Evolutionary conservation across 2,888 invertebrate species (phyloP).

Genomic region (Syrphus vitripennis): DNA sequence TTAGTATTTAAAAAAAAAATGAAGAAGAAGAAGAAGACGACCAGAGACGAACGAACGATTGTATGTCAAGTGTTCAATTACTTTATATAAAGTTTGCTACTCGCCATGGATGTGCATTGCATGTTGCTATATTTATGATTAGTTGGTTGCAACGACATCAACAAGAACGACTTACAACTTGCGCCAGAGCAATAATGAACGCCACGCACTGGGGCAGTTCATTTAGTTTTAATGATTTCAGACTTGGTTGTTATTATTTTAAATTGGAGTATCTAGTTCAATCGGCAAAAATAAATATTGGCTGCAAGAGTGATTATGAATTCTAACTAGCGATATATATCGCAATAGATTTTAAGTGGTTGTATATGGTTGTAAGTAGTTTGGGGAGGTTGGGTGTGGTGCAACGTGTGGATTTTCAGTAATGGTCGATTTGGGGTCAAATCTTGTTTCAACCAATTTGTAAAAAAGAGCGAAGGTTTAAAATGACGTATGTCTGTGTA

Average conservation of each 20-base stretch:
- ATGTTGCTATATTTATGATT: background rate
- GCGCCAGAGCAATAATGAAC: conserved; percentile 31
- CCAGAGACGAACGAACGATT: conserved; percentile 50
- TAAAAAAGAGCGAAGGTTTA: background rate
- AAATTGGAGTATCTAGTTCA: conserved; percentile 70
- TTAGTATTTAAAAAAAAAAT: background rate
- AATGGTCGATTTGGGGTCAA: background rate
- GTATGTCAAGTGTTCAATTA: conserved; percentile 71
- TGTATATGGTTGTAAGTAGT: background rate
- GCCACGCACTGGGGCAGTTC: conserved; percentile 66
- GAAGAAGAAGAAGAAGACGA: conserved; percentile 24
- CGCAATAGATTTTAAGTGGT: background rate
- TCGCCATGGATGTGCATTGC: background rate
- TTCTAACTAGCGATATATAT: background rate
- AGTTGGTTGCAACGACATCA: background rate
- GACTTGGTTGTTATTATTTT: conserved; percentile 69
- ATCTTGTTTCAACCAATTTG: background rate
- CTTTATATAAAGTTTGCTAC: conserved; percentile 23
- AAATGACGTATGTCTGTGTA: too few relatives aligned
- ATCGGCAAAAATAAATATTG: conserved; percentile 64
- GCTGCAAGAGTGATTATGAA: conserved; percentile 27
- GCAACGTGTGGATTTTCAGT: background rate
- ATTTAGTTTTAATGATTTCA: conserved; percentile 65
- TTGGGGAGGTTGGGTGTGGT: background rate
- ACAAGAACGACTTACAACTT: conserved; percentile 7